Evolutionary conservation across 2,113 vertebrate species (phyloP).

Genomic region (Neotoma lepida): DNA sequence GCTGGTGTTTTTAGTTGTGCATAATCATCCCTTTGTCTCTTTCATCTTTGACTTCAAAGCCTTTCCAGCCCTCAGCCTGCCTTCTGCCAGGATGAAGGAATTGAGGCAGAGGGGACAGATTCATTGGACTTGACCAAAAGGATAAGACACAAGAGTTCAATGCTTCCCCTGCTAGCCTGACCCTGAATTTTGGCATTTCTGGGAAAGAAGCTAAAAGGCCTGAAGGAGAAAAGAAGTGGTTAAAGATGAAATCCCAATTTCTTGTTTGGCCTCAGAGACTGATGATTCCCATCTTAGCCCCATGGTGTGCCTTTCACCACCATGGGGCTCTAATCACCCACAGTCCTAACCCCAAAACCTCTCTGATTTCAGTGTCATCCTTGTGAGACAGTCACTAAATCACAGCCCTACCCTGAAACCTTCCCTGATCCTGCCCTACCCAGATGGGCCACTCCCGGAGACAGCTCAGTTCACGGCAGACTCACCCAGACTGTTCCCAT

Average conservation of each 20-base stretch:
- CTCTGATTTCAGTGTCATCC: conserved; percentile 7
- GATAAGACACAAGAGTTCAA: neutral
- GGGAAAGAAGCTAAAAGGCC: neutral
- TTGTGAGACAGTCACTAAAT: neutral
- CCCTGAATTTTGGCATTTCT: conserved; percentile 16
- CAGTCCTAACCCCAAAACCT: neutral
- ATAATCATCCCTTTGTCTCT: conserved; percentile 75
- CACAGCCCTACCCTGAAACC: neutral
- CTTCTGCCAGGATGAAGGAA: conserved; percentile 49
- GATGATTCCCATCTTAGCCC: conserved; percentile 15
- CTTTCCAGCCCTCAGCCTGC: conserved; percentile 58
- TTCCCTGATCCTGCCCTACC: conserved; percentile 10
- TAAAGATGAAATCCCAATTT: conserved; percentile 28
- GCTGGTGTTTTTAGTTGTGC: conserved; percentile 68
- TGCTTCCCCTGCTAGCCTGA: neutral
- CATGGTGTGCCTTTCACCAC: neutral
- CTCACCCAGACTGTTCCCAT: neutral
- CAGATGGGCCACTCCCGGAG: neutral
- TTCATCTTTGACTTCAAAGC: conserved; percentile 81
- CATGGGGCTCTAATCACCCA: neutral
- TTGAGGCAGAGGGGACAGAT: conserved; percentile 50
- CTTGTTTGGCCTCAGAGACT: conserved; percentile 11
- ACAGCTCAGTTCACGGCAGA: neutral
- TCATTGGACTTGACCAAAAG: neutral
- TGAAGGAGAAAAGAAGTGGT: neutral